Base-by-base conservation (phyloP, 2,797 vertebrate genomes). In the Syngnathus acus region DNA sequence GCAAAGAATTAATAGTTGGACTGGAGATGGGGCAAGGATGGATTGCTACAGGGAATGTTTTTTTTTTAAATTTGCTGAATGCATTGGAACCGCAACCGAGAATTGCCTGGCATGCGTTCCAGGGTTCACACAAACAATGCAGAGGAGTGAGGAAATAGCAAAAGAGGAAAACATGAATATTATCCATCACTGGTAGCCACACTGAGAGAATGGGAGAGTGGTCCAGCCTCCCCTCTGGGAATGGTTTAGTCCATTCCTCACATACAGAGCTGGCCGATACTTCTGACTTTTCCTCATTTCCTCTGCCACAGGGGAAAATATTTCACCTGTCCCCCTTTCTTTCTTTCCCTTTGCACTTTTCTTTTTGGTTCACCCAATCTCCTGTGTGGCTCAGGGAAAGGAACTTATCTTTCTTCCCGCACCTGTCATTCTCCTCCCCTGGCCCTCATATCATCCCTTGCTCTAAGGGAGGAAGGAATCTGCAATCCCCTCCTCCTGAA, bases 161-260 rank as follows among this genome's bases (percentile, higher is more conserved):
- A 68, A 62, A 68, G 59, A 77, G 73, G 77, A 80, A 82, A 81
- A 77, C 64, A 68, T 75, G 80, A 74, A 79, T 81, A 87, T 78
- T 85, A 88, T 90, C 85, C 83, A 89, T 91, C 90, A 88, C 64
- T 65, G 70, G 77, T 66, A 47, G 80, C 78, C 81, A 73, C 81
- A 76, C 78, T 85, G 76, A 81, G 77, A 75, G 74, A 72, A 64
- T 71, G 70, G 77, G 64, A 72, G 60, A 62, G 78, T 73, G 73
- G 77, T 72, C 75, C 77, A 76, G 73, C 65, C 59, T 63, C 75
- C 83, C 78, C 76, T 65, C 72, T 6, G 71, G 86, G 84, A 83
- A 81, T 84, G 77, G 84, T 84, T 85, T 77, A 72, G 80, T 84
- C 83, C 83, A 84, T 88, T 86, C 79, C 81, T 87, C 86, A 84